Evolutionary conservation across 2,888 invertebrate species (phyloP).

Genomic region (Selenia dentaria): DNA sequence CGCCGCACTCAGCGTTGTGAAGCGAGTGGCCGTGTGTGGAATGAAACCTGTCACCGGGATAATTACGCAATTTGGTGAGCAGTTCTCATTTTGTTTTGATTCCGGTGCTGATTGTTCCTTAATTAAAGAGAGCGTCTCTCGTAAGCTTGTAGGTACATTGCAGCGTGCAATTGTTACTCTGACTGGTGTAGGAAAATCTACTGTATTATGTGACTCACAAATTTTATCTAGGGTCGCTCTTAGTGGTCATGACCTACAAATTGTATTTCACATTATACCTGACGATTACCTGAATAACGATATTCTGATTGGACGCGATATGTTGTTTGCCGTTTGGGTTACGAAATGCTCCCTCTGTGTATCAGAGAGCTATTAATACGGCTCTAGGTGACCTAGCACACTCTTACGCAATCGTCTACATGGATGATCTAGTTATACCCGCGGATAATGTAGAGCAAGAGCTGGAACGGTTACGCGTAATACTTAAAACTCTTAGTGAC

Average conservation of each 20-base stretch:
- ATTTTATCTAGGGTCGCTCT: conserved; percentile 8
- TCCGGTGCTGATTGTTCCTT: conserved; percentile 21
- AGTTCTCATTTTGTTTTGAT: conserved; percentile 28
- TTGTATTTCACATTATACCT: not conserved
- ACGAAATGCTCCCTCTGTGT: not conserved
- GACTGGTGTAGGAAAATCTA: conserved; percentile 15
- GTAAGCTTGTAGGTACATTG: conserved; percentile 23
- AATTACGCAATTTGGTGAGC: conserved; percentile 27
- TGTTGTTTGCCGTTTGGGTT: not conserved
- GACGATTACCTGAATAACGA: not conserved
- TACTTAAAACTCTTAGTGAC: conserved; percentile 3
- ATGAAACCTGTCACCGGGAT: not conserved
- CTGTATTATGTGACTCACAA: conserved; percentile 8
- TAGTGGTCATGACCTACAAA: not conserved
- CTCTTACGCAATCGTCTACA: conserved; percentile 22
- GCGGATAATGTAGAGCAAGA: conserved; percentile 10
- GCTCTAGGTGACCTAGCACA: conserved; percentile 27
- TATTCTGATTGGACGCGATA: too few relatives aligned
- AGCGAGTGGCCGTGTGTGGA: not conserved
- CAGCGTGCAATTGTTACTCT: conserved; percentile 6
- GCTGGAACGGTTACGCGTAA: conserved; percentile 10
- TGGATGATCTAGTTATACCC: conserved; percentile 29
- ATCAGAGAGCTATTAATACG: conserved; percentile 8
- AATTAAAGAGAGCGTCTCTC: conserved; percentile 20
- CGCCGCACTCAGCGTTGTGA: not conserved